Evolutionary conservation across 2,113 vertebrate genomes (phyloP).

Genomic region (Oncorhynchus kisutch): DNA sequence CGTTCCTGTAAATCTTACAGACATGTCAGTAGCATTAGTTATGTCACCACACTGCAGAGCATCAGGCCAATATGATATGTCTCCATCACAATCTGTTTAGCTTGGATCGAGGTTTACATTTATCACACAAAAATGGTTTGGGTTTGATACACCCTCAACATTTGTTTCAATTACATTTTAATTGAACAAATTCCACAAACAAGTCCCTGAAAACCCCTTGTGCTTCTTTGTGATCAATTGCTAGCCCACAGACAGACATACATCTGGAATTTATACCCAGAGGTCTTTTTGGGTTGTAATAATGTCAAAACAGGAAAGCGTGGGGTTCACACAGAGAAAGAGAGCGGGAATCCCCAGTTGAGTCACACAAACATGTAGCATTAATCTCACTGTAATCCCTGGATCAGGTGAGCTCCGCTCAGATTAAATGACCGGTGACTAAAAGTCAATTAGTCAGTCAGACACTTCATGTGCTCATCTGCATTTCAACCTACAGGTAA

Average conservation of each 20-base stretch:
- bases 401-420: slow-evolving; percentile 28
- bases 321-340: slow-evolving; percentile 28
- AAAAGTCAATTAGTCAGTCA: too few relatives aligned
- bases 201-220: slow-evolving; percentile 6
- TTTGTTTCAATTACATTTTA: slow-evolving; percentile 3
- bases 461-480: neutral
- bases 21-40: neutral
- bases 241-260: slow-evolving; percentile 30
- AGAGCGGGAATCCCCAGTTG: slow-evolving; percentile 60
- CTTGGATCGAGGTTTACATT: neutral
- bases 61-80: neutral
- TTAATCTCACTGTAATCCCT: slow-evolving; percentile 44
- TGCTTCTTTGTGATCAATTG: slow-evolving; percentile 25
- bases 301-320: slow-evolving; percentile 47
- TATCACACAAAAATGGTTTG: neutral
- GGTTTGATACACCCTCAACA: neutral
- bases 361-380: slow-evolving; percentile 30
- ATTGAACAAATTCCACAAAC: neutral
- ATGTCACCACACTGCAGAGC: neutral
- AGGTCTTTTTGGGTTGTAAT: slow-evolving; percentile 31
- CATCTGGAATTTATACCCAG: slow-evolving; percentile 38
- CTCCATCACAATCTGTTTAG: neutral
- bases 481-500: neutral
- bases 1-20: neutral
- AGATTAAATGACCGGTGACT: neutral